Base-by-base conservation (phyloP, 2,888 invertebrate species). In the Sinohyriopsis cumingii region DNA sequence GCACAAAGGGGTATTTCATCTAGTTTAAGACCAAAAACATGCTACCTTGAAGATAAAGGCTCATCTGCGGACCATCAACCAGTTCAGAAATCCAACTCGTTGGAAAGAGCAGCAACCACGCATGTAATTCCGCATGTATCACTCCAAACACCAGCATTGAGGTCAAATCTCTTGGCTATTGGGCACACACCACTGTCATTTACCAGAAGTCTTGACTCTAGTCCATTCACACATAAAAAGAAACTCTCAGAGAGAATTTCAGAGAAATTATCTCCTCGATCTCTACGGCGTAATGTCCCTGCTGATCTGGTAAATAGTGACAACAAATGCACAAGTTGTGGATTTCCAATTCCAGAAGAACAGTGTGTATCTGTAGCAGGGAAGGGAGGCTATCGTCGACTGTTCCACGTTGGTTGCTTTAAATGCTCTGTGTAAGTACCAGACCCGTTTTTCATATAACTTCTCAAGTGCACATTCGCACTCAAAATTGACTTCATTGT, bases 391-490 rank as follows among this genome's bases (percentile, higher is more conserved):
- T 76, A 75, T 59, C 70, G 82, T 59, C 75, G 72, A 53, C 71
- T 79, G 45, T 84, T 77, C 67, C 84, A 84, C 67, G 71, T 71
- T 0, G 72, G 77, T 59, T 84, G 84, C 73, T 84, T 84, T 73
- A 84, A 84, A 63, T 84, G 84, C 61, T 77, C 75, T 28, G 71
- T 69, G 84, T 84, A 82, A 78, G 84, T 76, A 59, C 45, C 45
- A 45, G 12, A 15, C 12, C 45, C 12, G 0, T 12, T 45, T 45
- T 45, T 45, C 15, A 15, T 15, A 45, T 15, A 15, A 45, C 15
- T 45, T 15, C 45, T 33, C 15, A 45, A 45, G 45, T 45, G 45
- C 45, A 45, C 45, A 45, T 3, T 45, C 2, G 45, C 45, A 33
- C 33, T 33, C 33, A 45, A 45, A 45, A 45, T 45, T 45, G 12